phyloP scores from a whole-genome alignment of 30 jellyfish, hydroid and myxozoan genomes.

The Morbakka virulenta region DNA sequence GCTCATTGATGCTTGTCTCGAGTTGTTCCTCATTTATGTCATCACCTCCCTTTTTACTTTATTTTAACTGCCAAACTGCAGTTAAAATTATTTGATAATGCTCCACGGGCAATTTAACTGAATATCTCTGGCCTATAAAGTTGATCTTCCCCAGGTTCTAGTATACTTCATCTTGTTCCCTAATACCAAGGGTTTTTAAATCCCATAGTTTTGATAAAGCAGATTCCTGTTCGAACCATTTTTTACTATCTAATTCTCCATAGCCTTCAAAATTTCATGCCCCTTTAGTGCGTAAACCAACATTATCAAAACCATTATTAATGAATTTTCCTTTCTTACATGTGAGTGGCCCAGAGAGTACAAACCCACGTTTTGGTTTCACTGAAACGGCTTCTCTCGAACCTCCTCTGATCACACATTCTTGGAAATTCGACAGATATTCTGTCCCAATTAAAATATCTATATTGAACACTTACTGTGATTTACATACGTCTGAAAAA shows the following conservation, averaged over 20 bases:
- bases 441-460: constrained; percentile 13
- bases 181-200: background rate
- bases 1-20: background rate
- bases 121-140: background rate
- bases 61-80: background rate
- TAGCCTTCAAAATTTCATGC: too few species aligned
- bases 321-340: constrained; percentile 22
- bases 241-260: too few species aligned
- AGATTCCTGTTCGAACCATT: too few species aligned
- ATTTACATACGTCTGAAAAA: constrained; percentile 23
- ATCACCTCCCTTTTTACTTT: background rate
- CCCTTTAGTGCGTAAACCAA: too few species aligned
- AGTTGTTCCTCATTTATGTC: background rate
- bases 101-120: background rate
- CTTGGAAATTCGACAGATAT: background rate
- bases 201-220: background rate
- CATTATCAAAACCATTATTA: background rate
- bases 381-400: background rate
- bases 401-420: constrained; percentile 5
- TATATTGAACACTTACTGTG: background rate
- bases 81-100: background rate
- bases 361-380: constrained; percentile 11
- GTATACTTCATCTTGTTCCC: background rate
- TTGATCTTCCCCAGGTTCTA: background rate
- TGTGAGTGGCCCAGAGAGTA: constrained; percentile 30